Conservation (phyloP, 2,888 invertebrate species). For the Hirtodrosophila alboralis region DNA sequence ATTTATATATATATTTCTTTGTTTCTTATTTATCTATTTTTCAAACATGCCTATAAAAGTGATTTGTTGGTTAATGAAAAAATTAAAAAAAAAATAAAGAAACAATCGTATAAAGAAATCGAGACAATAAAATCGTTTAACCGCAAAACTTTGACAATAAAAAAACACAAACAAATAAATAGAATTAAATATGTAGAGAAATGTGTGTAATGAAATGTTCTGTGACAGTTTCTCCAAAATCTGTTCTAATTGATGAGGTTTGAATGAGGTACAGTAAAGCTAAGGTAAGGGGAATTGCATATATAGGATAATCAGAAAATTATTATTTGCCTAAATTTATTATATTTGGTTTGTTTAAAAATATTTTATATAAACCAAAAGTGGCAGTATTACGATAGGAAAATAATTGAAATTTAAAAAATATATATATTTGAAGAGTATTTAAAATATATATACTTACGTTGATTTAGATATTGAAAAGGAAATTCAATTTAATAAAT, state of each 20-base stretch:
- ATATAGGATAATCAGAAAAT: too few relatives aligned
- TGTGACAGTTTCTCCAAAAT: conserved; percentile 66
- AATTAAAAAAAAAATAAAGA: conserved; percentile 3
- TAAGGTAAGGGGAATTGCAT: neutral
- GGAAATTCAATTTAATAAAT: too few relatives aligned
- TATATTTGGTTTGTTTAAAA: too few relatives aligned
- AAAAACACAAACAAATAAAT: conserved; percentile 1
- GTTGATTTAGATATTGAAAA: too few relatives aligned
- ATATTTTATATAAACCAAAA: too few relatives aligned
- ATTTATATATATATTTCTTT: too few relatives aligned
- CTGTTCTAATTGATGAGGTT: conserved; percentile 56
- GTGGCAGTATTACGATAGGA: too few relatives aligned
- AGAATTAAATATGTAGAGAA: conserved; percentile 6
- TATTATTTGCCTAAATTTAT: too few relatives aligned
- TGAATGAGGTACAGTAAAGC: conserved; percentile 31
- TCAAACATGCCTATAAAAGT: conserved; percentile 32
- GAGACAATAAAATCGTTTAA: conserved; percentile 38
- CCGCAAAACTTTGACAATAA: conserved; percentile 25
- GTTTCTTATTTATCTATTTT: neutral
- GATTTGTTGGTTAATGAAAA: conserved; percentile 28
- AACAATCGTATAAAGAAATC: conserved; percentile 12
- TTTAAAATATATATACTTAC: too few relatives aligned
- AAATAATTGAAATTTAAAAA: too few relatives aligned
- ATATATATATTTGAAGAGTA: too few relatives aligned
- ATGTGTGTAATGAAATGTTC: conserved; percentile 26